phyloP scores from a whole-genome alignment of 2,113 vertebrate species.

The Nyctibius bracteatus region DNA sequence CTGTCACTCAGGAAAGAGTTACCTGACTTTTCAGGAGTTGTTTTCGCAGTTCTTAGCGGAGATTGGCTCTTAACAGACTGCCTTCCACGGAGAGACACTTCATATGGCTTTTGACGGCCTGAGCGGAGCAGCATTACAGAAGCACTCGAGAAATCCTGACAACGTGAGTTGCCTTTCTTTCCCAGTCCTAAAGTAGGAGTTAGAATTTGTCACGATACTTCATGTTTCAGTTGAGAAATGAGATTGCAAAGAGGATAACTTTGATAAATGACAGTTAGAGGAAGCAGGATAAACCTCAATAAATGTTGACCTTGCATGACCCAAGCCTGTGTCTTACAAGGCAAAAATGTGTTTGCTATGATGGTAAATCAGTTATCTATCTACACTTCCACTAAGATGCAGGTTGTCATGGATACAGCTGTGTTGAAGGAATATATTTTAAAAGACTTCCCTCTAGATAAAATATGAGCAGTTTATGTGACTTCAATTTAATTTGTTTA shows the following conservation, averaged over 20 bases:
- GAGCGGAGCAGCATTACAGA: conserved; percentile 12
- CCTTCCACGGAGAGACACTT: accelerated
- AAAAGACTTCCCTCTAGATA: neutral
- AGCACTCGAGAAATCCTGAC: neutral
- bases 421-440: neutral
- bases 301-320: neutral
- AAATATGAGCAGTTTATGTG: neutral
- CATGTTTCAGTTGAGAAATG: neutral
- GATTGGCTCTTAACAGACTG: accelerated
- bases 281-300: neutral
- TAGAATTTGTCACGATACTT: neutral
- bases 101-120: neutral
- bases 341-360: neutral
- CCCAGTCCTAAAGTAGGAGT: neutral
- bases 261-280: neutral
- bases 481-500: neutral
- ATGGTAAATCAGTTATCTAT: neutral
- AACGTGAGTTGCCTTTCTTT: neutral
- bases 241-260: neutral
- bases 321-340: neutral
- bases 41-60: accelerated
- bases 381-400: neutral
- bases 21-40: neutral
- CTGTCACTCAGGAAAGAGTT: neutral
- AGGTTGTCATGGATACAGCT: neutral